Base-by-base conservation (phyloP, 35 echinoderm and acorn worm genomes). In the Patiria miniata region DNA sequence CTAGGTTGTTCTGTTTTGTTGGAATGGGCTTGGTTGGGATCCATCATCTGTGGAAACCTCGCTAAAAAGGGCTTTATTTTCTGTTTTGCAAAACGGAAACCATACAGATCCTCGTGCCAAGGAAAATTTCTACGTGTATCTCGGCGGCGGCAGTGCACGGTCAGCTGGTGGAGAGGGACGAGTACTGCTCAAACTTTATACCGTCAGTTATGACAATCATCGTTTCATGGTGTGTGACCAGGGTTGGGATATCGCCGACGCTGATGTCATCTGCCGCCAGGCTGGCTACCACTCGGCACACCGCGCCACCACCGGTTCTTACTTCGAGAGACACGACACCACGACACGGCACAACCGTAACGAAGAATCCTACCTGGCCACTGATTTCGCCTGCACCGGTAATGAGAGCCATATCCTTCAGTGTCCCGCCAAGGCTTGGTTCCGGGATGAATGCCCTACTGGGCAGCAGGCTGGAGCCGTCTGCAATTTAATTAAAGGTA, bases 231-330 rank as follows among this genome's bases (percentile, higher is more conserved):
- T 73, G 15, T 73, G 65, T 23, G 65, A 73, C 26, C 26, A 36
- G 26, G 34, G 29, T 34, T 73, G 65, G 65, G 26, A 73, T 0
- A 4, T 32, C 26, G 65, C 22, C 2, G 15, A 73, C 26, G 65
- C 65, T 30, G 26, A 73, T 30, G 65, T 73, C 26, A 73, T 73
- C 34, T 73, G 65, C 65, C 65, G 65, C 65, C 65, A 73, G 34
- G 26, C 19, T 26, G 65, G 65, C 26, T 73, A 28, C 34, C 21
- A 73, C 26, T 73, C 65, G 26, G 65, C 26, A 23, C 26, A 9
- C 65, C 26, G 23, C 19, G 65, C 65, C 21, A 73, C 65, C 10
- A 32, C 65, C 14, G 7, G 26, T 5, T 73, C 26, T 73, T 73
- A 73, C 65, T 73, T 73, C 29, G 65, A 23, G 65, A 34, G 23